Conservation (phyloP, 2,113 vertebrate species). For the Rana temporaria region DNA sequence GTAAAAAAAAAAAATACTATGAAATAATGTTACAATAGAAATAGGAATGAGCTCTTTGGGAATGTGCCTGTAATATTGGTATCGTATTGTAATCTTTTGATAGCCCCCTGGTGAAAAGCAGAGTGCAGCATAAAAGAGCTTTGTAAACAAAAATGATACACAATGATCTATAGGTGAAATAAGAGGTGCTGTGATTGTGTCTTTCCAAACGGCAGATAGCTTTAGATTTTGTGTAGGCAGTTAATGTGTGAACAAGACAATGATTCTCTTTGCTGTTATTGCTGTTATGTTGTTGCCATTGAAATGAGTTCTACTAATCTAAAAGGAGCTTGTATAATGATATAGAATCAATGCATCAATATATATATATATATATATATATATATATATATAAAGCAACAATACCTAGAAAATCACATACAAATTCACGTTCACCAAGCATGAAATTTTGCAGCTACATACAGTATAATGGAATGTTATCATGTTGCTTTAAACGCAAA, state of each 20-base stretch:
- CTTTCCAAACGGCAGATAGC: not conserved
- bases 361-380: constrained; percentile 9
- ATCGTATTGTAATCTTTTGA: constrained; percentile 26
- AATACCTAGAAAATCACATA: constrained; percentile 19
- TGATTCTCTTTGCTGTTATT: not conserved
- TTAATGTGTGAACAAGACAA: constrained; percentile 28
- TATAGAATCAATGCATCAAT: constrained; percentile 10
- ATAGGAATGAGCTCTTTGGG: constrained; percentile 14
- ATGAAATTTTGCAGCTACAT: no score
- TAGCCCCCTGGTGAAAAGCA: constrained; percentile 10
- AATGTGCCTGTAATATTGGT: not conserved
- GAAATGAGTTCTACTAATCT: not conserved
- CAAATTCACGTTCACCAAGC: no score
- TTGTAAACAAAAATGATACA: constrained; percentile 39
- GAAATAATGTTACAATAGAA: not conserved
- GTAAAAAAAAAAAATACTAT: constrained; percentile 2
- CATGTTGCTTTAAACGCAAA: no score
- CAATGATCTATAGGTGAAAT: constrained; percentile 19
- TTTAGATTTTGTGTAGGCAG: constrained; percentile 23
- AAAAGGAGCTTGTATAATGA: not conserved
- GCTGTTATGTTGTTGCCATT: not conserved
- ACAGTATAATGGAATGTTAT: no score
- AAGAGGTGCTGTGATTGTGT: not conserved
- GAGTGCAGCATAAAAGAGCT: constrained; percentile 13
- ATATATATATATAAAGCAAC: not conserved